These are phyloP conservation scores for Catharus fuscescens DNA, from an alignment of 2,113 vertebrate genomes.

Conservation along the genomic window DNA sequence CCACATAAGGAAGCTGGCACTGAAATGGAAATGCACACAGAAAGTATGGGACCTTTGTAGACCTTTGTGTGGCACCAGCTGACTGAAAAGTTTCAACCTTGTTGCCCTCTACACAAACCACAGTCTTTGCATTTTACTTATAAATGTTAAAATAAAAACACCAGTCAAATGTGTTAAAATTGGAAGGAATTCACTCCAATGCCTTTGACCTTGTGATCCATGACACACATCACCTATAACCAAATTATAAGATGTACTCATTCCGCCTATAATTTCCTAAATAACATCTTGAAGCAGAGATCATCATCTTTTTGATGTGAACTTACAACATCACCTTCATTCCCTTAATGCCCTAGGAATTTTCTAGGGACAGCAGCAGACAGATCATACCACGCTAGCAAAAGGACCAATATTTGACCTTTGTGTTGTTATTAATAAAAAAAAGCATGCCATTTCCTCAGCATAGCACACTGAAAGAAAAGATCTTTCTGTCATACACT, in stretches of 20 bases:
- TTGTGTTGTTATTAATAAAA: conserved; percentile 12
- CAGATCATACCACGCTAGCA: not conserved
- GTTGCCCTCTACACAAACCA: not conserved
- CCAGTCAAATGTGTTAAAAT: not conserved
- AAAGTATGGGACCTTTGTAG: not conserved
- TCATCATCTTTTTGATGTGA: not conserved
- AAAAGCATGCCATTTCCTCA: not conserved
- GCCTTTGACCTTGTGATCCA: not conserved
- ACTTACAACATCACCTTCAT: not conserved
- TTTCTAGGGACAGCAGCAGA: not conserved
- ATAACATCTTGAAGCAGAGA: not conserved
- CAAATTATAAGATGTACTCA: not conserved
- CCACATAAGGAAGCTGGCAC: not conserved
- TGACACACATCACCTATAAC: not conserved
- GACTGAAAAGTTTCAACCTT: not conserved
- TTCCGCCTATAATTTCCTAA: not conserved
- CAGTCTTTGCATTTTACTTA: not conserved
- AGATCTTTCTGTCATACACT: not conserved
- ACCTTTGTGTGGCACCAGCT: not conserved
- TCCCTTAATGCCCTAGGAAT: not conserved
- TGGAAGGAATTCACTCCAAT: not conserved
- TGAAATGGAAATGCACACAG: not conserved
- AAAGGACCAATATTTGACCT: not conserved
- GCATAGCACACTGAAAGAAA: not conserved
- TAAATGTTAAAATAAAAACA: conserved; percentile 14